Evolutionary conservation across 2,113 vertebrate species (phyloP), one percentile per base, ranked within the genome.

Genomic region (Tenebrosternarchus preto): DNA sequence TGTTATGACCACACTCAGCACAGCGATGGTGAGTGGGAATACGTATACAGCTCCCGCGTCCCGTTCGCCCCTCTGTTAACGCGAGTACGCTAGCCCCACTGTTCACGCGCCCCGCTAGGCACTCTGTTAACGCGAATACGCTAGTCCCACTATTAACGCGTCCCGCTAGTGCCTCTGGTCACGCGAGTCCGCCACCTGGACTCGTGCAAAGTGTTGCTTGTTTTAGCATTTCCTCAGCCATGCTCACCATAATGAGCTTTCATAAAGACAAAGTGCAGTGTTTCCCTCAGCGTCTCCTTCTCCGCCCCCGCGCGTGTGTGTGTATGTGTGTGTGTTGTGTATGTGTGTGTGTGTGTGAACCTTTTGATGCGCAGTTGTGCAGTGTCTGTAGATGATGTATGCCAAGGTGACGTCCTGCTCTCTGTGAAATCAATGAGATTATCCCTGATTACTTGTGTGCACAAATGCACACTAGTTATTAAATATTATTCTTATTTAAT

Each of bases 171-270:
- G 55, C 70, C 61, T 50, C 57, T 56, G 20, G 82, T 90, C 91
- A 91, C 88, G 88, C 87, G 84, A 64, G 72, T 81, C 82, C 68
- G 84, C 82, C 84, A 80, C 82, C 75, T 85, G 84, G 85, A 75
- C 80, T 84, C 53, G 82, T 78, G 85, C 86, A 87, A 85, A 90
- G 86, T 88, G 85, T 85, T 84, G 87, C 88, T 89, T 87, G 85
- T 88, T 91, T 87, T 84, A 86, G 85, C 77, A 53, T 83, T 68
- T 85, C 85, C 88, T 86, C 72, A 70, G 87, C 87, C 81, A 0
- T 80, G 59, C 36, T 46, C 59, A 72, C 79, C 82, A 82, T 87
- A 91, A 93, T 90, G 87, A 92, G 86, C 85, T 85, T 83, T 87
- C 82, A 84, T 83, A 90, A 90, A 87, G 88, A 89, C 89, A 85